Conservation (phyloP, 2,797 vertebrate species). For the Orientallactaga sibirica region DNA sequence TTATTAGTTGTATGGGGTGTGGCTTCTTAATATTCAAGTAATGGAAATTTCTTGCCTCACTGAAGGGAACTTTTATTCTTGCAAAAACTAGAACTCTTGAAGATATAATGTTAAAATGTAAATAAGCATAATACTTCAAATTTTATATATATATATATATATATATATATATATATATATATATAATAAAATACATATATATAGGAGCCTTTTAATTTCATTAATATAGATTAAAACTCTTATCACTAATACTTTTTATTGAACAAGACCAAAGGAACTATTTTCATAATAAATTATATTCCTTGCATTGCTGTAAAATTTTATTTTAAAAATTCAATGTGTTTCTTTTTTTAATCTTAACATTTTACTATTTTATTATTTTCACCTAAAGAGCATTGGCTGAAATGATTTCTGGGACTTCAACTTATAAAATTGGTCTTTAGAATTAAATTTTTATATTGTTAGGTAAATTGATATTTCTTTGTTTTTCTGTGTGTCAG, state of each 20-base stretch:
- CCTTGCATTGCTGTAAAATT: constrained; percentile 59
- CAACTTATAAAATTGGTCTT: constrained; percentile 28
- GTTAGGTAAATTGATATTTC: constrained; percentile 9
- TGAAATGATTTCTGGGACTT: constrained; percentile 57
- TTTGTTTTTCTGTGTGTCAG: neutral
- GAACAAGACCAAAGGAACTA: constrained; percentile 46
- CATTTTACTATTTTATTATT: constrained; percentile 18
- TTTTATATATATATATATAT: neutral
- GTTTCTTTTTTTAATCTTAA: constrained; percentile 52
- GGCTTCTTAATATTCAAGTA: constrained; percentile 88
- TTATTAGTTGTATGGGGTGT: constrained; percentile 87
- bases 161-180: too few relatives aligned
- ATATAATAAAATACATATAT: neutral
- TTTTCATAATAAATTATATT: constrained; percentile 71
- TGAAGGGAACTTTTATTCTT: constrained; percentile 84
- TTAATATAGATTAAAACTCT: constrained; percentile 56
- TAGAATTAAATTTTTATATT: constrained; percentile 59
- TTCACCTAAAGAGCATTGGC: constrained; percentile 20
- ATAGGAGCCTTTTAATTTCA: constrained; percentile 18
- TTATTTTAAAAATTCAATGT: constrained; percentile 28
- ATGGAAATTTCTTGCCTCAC: constrained; percentile 88
- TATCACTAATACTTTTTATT: constrained; percentile 57
- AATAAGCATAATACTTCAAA: constrained; percentile 27
- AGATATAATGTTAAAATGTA: constrained; percentile 61
- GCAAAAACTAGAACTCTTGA: constrained; percentile 76